phyloP scores from a whole-genome alignment of 2,888 invertebrate species.

The Drosophila cracens region DNA sequence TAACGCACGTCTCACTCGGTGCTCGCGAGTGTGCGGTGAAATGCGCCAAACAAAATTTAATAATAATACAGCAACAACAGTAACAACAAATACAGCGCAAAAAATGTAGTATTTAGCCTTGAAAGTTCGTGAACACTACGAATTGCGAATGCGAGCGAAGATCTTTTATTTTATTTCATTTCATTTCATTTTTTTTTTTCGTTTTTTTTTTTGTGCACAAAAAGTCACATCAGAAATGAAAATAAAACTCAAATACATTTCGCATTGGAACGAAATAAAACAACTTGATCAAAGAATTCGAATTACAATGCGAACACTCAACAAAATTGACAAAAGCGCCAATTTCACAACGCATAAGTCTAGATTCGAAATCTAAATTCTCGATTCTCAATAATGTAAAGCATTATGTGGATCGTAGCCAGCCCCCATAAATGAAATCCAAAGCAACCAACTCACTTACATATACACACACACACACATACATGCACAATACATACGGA shows the following conservation, averaged over 20 bases:
- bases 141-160: conserved; percentile 59
- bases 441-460: background rate
- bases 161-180: conserved; percentile 48
- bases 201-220: conserved; percentile 22
- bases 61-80: conserved; percentile 60
- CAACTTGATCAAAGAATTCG: conserved; percentile 18
- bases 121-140: conserved; percentile 81
- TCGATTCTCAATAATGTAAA: background rate
- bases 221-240: conserved; percentile 36
- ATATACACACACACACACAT: background rate
- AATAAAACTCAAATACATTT: conserved; percentile 42
- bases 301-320: conserved; percentile 5
- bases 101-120: conserved; percentile 80
- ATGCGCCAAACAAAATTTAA: conserved; percentile 78
- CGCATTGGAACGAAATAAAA: conserved; percentile 31
- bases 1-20: background rate
- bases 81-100: conserved; percentile 46
- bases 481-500: no score
- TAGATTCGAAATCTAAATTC: background rate
- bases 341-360: background rate
- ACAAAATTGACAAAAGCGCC: conserved; percentile 15
- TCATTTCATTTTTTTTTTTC: conserved; percentile 11
- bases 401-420: background rate
- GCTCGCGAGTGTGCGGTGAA: conserved; percentile 51
- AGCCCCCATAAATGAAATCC: background rate